Base-by-base conservation (phyloP, 2,797 vertebrate species). In the Knipowitschia caucasica region DNA sequence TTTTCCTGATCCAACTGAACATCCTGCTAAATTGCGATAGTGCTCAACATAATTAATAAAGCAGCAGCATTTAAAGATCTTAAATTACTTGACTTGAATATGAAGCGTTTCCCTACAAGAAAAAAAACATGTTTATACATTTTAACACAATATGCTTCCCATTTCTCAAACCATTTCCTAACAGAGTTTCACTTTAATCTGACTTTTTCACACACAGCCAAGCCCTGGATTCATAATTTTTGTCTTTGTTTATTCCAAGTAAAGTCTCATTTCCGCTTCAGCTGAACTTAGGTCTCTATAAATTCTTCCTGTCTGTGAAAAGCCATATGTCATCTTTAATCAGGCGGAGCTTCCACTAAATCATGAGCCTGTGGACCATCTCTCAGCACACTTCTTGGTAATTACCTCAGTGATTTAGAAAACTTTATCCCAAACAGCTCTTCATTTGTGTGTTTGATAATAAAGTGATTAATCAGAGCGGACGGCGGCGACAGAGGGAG, bases 391-490 rank as follows among this genome's bases (percentile, higher is more conserved):
- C 68, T 64, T 60, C 6, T 46, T 54, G 53, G 72, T 84, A 87
- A 89, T 84, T 83, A 84, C 71, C 50, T 33, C 25, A 64, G 67
- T 78, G 74, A 86, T 86, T 82, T 77, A 67, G 60, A 70, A 83
- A 86, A 80, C 65, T 69, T 83, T 64, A 72, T 59, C 58, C 62
- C 72, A 79, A 88, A 87, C 80, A 88, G 75, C 62, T 80, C 75
- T 86, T 89, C 58, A 83, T 90, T 86, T 81, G 69, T 66, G 54
- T 50, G 24, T 30, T 30, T 69, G 50, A 71, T 73, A 80, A 84
- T 74, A 67, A 74, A 79, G 82, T 78, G 71, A 88, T 90, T 84
- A 83, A 85, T 89, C 84, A 88, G 63, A 24, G 52, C 39, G 4
- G 52, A 64, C 67, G 53, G 67, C 50, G 45, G 60, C 81, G 83